Evolutionary conservation across 2,888 invertebrate species (phyloP), one percentile per base, ranked within the genome.

Genomic region (Pardosa pseudoannulata): DNA sequence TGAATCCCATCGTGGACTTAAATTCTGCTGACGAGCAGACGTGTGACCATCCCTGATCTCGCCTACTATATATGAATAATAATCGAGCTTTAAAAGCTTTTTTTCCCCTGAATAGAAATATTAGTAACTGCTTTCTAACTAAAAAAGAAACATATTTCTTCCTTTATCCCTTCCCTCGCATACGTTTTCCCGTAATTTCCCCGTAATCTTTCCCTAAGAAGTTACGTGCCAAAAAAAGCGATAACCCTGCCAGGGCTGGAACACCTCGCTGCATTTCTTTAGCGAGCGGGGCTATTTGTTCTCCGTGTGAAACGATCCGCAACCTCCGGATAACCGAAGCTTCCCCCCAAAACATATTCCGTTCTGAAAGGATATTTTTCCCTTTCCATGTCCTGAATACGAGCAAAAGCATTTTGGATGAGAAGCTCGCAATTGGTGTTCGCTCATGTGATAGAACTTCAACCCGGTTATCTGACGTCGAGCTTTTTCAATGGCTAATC

Each of bases 401-500:
- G 23, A 56, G 56, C 13, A 7, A 56, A 56, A 23, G 16, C 56
- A 23, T 56, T 56, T n/a, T 56, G 56, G 56, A 62, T 68, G 81
- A 74, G 74, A 50, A 62, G 74, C 23, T 70, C 71, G 32, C 82
- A 82, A 82, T 82, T 75, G 82, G 70, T 75, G 82, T 70, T 19
- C 82, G 75, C 41, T 82, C 82, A 82, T 71, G 75, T 75, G 82
- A 39, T 27, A 56, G 31, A 13, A 23, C 62, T 68, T 70, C 16
- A 46, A n/a, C 16, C 39, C 62, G 75, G n/a, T 70, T 75, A 82
- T 50, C 75, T 31, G 50, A 31, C 70, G 46, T 41, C 62, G 31
- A 46, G 70, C 46, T 81, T 81, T 82, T 75, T 76, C 75, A 75
- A 71, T 62, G 70, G 70, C 71, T 82, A 82, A 82, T 82, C 82